Base-by-base conservation (phyloP, 1,140 invertebrate species). In the Pseudomyrmex cubaensis region DNA sequence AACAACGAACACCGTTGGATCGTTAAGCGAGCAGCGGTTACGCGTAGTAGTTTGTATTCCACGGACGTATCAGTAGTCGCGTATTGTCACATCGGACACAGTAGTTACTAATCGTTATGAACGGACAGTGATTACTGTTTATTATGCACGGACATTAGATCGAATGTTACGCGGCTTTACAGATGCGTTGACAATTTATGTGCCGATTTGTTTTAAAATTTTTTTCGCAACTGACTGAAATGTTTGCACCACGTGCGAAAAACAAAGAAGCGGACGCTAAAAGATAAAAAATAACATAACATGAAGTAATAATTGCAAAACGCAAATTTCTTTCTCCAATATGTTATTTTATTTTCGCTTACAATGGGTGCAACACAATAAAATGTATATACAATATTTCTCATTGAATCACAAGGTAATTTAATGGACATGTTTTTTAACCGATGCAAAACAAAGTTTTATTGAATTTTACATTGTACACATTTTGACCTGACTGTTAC, bases 61-160 rank as follows among this genome's bases (percentile, higher is more conserved):
- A 56, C 35, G 44, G 35, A 59, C 64, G 10, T 78, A 78, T 78
- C 64, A 78, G 76, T 70, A 78, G 76, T 78, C 48, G 64, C 63
- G 35, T 17, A 78, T 70, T 44, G 54, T 64, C 46, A 73, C 67
- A 78, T 17, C 15, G 63, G 69, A 57, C 82, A 7, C 35, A 61
- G 69, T 84, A 87, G 86, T 84, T 87, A 87, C 85, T 87, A 86
- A 87, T 85, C 74, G 74, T 87, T 87, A 87, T 84, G 62, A 72
- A 80, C 85, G 61, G 82, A 57, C 85, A 87, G 86, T 87, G 82
- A 75, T 78, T 61, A 64, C 61, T 74, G 75, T 87, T 87, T 83
- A 87, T 87, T 87, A 82, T 84, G 52, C 52, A 63, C 52, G 17
- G 48, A 66, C 48, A 35, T 20, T 77, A 83, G 73, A 74, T 52